Evolutionary conservation across 1,140 invertebrate genomes (phyloP).

Genomic region (Colletes latitarsis): DNA sequence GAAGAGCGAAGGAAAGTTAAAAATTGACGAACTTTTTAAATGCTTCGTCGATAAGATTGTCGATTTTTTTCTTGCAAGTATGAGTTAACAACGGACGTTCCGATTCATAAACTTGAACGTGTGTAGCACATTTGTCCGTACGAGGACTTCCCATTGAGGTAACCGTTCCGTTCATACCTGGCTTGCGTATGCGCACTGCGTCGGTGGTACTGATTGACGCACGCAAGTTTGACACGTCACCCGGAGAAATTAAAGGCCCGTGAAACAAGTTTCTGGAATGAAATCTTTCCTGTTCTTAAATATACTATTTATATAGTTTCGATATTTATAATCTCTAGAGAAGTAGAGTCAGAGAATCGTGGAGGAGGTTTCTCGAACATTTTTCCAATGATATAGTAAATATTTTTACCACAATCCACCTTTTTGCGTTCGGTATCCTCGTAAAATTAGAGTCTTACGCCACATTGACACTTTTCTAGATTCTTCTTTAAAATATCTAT

Average conservation of each 20-base stretch:
- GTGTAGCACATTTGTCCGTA: background rate
- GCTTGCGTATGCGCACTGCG: background rate
- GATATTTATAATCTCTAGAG: no score
- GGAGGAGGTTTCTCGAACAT: no score
- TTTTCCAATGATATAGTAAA: no score
- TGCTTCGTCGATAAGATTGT: background rate
- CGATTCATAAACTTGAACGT: background rate
- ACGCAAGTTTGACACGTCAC: background rate
- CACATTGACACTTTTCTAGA: no score
- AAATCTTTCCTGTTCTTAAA: background rate
- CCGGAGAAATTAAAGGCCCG: background rate
- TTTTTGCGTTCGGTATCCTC: no score
- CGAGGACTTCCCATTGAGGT: slow-evolving; percentile 2
- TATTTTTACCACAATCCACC: no score
- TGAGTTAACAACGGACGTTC: background rate
- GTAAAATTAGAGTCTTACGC: no score
- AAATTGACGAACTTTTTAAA: no score
- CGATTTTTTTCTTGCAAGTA: background rate
- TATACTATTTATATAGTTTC: no score
- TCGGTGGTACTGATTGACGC: background rate
- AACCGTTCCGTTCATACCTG: slow-evolving; percentile 11
- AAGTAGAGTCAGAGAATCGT: no score
- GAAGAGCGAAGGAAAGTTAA: no score
- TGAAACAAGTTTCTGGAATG: background rate
- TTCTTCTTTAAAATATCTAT: no score